Evolutionary conservation across 2,797 vertebrate species (phyloP), one percentile per base, ranked within the genome.

Genomic region (Lagorchestes hirsutus): DNA sequence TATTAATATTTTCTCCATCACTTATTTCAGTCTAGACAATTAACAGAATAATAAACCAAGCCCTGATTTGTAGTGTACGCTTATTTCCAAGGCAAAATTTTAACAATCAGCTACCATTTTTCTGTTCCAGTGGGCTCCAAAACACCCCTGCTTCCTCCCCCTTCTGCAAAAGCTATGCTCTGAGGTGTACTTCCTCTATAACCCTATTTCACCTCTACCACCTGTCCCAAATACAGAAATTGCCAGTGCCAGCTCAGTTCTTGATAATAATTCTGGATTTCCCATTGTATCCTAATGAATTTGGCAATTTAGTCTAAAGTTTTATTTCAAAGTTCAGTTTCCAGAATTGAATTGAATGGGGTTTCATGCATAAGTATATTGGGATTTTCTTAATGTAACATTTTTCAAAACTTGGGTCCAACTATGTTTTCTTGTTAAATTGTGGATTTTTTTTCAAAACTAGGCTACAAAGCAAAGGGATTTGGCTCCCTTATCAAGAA

Each of bases 381-480:
- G 40, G 50, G 58, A 18, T 18, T 55, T 96, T 97, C 96, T 82
- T 82, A 55, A 92, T 56, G 95, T 95, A 82, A 34, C 10, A 94
- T 87, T 55, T 27, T 24, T 95, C 46, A 46, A 46, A 46, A 46
- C 24, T 82, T 82, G 74, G 40, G 22, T 82, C 40, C 22, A 82
- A 27, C 74, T 22, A 82, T 31, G 54, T 90, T 97, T 96, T 96
- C 31, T 92, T 90, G 91, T 93, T 90, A 57, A 62, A 16, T 59
- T 27, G 90, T 91, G 87, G 24, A n/a, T 90, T 95, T 56, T 94
- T 40, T 40, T 18, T 62, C 22, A n/a, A 9, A 82, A 82, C 74
- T 82, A 22, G n/a, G 91, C 6, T 91, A 54, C 91, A 95, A 92
- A 67, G 11, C 40, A 67, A 95, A 90, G 28, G 1, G 62, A n/a